phyloP scores from a whole-genome alignment of 2,797 vertebrate species.

The Coccyzus lansbergi region DNA sequence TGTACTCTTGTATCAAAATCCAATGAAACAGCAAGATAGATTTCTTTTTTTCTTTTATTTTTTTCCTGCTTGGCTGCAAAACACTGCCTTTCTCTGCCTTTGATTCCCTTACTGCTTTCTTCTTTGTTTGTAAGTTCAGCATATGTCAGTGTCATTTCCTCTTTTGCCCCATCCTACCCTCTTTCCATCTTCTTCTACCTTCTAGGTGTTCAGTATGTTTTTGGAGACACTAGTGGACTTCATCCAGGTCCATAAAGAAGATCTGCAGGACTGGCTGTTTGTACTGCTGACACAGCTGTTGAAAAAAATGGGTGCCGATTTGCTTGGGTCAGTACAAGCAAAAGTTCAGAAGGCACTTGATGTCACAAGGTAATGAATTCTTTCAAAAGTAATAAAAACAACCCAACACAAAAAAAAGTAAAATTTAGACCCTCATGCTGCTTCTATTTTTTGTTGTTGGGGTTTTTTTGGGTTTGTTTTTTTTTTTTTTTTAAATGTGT shows the following conservation, averaged over 20 bases:
- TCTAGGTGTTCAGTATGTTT: conserved; percentile 99
- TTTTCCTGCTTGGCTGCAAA: conserved; percentile 82
- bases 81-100: conserved; percentile 78
- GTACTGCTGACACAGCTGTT: conserved; percentile 93
- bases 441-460: neutral
- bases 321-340: conserved; percentile 95
- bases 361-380: conserved; percentile 86
- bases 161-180: conserved; percentile 65
- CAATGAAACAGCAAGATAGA: conserved; percentile 71
- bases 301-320: conserved; percentile 98
- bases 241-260: conserved; percentile 93
- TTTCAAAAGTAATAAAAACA: neutral
- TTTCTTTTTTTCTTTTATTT: conserved; percentile 8
- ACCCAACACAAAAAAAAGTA: neutral
- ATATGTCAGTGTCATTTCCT: conserved; percentile 69
- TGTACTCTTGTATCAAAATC: conserved; percentile 69
- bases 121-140: conserved; percentile 59
- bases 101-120: conserved; percentile 78
- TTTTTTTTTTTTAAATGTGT: neutral
- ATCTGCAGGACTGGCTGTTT: conserved; percentile 96
- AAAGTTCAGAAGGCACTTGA: conserved; percentile 98
- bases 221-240: conserved; percentile 97
- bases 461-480: neutral
- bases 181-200: conserved; percentile 60
- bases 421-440: neutral